Base-by-base conservation (phyloP, 30 jellyfish, hydroid and myxozoan genomes). In the Pelagia noctiluca region DNA sequence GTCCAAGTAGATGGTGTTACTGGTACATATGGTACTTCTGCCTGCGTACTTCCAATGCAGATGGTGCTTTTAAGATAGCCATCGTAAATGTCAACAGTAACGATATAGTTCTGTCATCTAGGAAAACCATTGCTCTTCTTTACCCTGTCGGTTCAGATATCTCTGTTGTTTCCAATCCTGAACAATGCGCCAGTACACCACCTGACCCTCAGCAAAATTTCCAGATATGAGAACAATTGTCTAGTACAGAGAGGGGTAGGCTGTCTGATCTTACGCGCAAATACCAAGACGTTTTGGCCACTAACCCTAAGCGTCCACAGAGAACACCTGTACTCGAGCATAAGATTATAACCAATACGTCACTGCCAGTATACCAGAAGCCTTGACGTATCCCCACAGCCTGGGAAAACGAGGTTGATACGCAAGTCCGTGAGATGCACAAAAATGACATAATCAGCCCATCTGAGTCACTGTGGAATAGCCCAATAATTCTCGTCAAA, bases 371-470 rank as follows among this genome's bases (percentile, higher is more conserved):
- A 8, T 42, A 42, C 57, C 57, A 42, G 16, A 42, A 42, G 57
- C 8, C 57, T 8, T 16, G 57, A 8, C 57, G 57, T 16, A 42
- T 42, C 8, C 57, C 57, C 8, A 42, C 57, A 4, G 57, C 57
- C 12, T 42, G 57, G 57, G 57, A 42, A 42, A 42, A 8, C 16
- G 57, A 42, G 57, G 57, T 42, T 42, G 16, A 42, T 16, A 42
- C 8, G 8, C 57, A 42, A 16, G 57, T 42, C 8, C 8, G 16
- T 16, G 57, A 66, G 29, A 66, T 66, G 79, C 61, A 12, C 64
- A 10, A 7, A 3, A 66, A 66, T 22, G 64, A 31, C 22, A 38
- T 71, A 78, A 71, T 71, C 36, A n/a, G 83, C 57, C 79, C 61
- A 18, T 66, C 79, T 4, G 10, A 25, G 23, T 66, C 79, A 8